Percentiles rank a stretch among this genome's conserved stretches.
phyloP scores from a whole-genome alignment of 2,113 vertebrate genomes.

The Dromiciops gliroides region DNA sequence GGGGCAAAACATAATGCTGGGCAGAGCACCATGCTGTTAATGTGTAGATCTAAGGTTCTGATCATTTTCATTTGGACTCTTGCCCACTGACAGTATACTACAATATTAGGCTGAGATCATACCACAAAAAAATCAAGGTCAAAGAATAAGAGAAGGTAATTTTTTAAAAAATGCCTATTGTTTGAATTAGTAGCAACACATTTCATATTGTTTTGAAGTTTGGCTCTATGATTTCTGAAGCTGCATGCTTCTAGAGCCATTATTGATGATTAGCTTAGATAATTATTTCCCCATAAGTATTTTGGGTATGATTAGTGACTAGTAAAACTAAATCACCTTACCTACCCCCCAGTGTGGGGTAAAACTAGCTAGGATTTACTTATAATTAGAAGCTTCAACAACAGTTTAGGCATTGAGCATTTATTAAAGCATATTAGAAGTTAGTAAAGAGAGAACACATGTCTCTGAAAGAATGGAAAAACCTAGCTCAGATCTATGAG shows the following conservation, averaged over 20 bases:
- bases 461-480: too few species aligned
- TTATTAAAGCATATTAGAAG: too few species aligned
- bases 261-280: constrained; percentile 26
- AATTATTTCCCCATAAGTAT: constrained; percentile 4
- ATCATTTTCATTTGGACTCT: not conserved
- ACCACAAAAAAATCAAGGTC: constrained; percentile 1
- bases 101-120: not conserved
- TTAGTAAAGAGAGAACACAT: too few species aligned
- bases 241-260: not conserved
- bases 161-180: not conserved
- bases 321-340: too few species aligned
- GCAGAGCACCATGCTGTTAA: not conserved
- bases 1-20: not conserved
- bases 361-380: too few species aligned
- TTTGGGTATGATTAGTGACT: not conserved
- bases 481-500: too few species aligned
- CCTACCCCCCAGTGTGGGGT: too few species aligned
- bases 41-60: not conserved
- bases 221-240: not conserved
- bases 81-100: not conserved
- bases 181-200: not conserved
- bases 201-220: not conserved
- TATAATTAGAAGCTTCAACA: too few species aligned
- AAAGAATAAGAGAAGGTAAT: not conserved
- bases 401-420: too few species aligned